A percentile compares a stretch with the other conserved stretches of the same genome.
phyloP scores from a whole-genome alignment of 2,888 invertebrate genomes.

The Ctenicera cuprea region DNA sequence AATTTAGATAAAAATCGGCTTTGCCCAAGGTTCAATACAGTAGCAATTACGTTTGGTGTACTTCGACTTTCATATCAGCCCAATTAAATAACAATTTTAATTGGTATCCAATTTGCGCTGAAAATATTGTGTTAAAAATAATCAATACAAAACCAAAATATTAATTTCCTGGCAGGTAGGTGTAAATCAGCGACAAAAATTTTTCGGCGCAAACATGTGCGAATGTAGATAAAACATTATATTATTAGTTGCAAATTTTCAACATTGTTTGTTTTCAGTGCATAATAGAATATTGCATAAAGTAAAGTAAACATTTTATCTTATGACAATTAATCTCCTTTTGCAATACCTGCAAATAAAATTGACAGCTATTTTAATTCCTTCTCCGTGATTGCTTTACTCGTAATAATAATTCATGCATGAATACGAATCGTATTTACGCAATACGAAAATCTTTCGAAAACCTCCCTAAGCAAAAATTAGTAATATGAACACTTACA shows the following conservation, averaged over 20 bases:
- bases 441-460: too few relatives aligned
- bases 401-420: too few relatives aligned
- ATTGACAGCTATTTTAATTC: neutral
- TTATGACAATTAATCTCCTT: neutral
- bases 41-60: constrained; percentile 3
- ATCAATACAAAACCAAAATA: too few relatives aligned
- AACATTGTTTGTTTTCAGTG: neutral
- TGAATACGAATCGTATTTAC: too few relatives aligned
- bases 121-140: too few relatives aligned
- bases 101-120: too few relatives aligned
- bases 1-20: constrained; percentile 3
- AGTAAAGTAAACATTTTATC: neutral
- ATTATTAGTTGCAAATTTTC: too few relatives aligned
- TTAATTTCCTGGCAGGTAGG: too few relatives aligned
- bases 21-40: constrained; percentile 3
- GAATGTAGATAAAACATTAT: too few relatives aligned
- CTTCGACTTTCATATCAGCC: neutral
- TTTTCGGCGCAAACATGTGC: too few relatives aligned
- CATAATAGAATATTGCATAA: constrained; percentile 12
- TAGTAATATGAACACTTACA: neutral
- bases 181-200: too few relatives aligned
- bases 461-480: neutral
- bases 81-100: neutral
- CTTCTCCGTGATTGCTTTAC: neutral
- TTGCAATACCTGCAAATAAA: neutral